A percentile compares a stretch with the other conserved stretches of the same genome.
Evolutionary conservation across 2,888 invertebrate species (phyloP).

Genomic region (Trichopoda pennipes): DNA sequence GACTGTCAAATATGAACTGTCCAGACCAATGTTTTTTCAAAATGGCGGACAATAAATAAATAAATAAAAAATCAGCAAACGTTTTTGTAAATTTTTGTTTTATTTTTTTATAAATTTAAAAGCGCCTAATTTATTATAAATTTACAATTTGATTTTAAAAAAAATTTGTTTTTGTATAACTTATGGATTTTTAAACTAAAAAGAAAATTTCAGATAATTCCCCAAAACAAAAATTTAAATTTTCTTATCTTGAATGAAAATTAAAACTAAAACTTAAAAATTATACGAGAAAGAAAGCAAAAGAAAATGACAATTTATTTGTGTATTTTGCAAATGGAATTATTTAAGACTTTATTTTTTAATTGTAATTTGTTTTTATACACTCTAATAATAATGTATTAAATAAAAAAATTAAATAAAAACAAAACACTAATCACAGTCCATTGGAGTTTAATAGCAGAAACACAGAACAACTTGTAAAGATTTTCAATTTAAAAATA

Average conservation of each 20-base stretch:
- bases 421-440: slow-evolving; percentile 70
- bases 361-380: slow-evolving; percentile 3
- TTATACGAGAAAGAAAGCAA: slow-evolving; percentile 1
- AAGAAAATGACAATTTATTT: neutral
- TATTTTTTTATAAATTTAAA: slow-evolving; percentile 55
- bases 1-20: too few species aligned
- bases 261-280: slow-evolving; percentile 30
- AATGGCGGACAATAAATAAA: too few species aligned
- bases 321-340: neutral
- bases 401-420: slow-evolving; percentile 37
- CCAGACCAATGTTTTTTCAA: too few species aligned
- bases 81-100: slow-evolving; percentile 32
- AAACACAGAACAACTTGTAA: neutral
- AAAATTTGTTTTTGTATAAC: slow-evolving; percentile 19
- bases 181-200: slow-evolving; percentile 55
- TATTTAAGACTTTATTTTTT: slow-evolving; percentile 4
- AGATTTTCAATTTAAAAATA: neutral
- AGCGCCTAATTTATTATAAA: slow-evolving; percentile 49
- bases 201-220: slow-evolving; percentile 45
- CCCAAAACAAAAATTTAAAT: slow-evolving; percentile 46
- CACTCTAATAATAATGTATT: neutral
- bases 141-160: slow-evolving; percentile 52
- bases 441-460: slow-evolving; percentile 67
- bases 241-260: slow-evolving; percentile 25
- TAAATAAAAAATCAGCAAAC: neutral